These are phyloP conservation scores for Stegodyphus mimosarum DNA, from an alignment of 1,140 invertebrate genomes.

Conservation along the genomic window DNA sequence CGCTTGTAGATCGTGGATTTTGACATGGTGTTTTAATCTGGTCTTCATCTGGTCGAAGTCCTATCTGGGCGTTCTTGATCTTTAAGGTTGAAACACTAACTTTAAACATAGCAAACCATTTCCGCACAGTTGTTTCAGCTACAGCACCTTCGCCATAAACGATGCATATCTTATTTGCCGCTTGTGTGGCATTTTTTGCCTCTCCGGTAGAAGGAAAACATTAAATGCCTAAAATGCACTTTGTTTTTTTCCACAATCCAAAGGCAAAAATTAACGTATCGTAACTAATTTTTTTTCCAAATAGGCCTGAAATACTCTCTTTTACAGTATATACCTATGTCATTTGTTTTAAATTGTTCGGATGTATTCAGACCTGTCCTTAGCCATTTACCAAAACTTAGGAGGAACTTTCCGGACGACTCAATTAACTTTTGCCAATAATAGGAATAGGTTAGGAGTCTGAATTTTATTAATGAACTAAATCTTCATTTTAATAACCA, in stretches of 20 bases:
- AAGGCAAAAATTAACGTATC: not conserved
- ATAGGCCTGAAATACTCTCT: conserved; percentile 7
- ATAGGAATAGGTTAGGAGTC: too few relatives aligned
- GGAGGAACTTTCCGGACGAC: conserved; percentile 16
- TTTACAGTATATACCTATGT: conserved; percentile 1
- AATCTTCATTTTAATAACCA: too few relatives aligned
- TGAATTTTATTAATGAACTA: too few relatives aligned
- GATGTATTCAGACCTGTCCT: conserved; percentile 13
- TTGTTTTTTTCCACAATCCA: conserved; percentile 9
- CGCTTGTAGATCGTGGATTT: conserved; percentile 1
- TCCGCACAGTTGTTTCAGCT: conserved; percentile 17
- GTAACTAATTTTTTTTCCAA: conserved; percentile 5
- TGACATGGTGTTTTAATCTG: conserved; percentile 3
- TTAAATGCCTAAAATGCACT: conserved; percentile 23
- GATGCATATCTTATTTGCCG: not conserved
- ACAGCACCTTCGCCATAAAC: conserved; percentile 5
- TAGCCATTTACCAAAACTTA: conserved; percentile 1
- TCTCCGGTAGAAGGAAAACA: not conserved
- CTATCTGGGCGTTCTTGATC: too few relatives aligned
- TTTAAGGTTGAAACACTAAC: not conserved
- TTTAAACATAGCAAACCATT: conserved; percentile 12
- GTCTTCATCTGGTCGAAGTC: too few relatives aligned
- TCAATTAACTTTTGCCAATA: too few relatives aligned
- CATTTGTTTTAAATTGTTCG: conserved; percentile 11
- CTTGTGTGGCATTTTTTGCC: not conserved